A percentile compares a stretch with the other conserved stretches of the same genome.
These are phyloP conservation scores for Dasypolia templi DNA, from an alignment of 2,888 invertebrate species.

Conservation along the genomic window DNA sequence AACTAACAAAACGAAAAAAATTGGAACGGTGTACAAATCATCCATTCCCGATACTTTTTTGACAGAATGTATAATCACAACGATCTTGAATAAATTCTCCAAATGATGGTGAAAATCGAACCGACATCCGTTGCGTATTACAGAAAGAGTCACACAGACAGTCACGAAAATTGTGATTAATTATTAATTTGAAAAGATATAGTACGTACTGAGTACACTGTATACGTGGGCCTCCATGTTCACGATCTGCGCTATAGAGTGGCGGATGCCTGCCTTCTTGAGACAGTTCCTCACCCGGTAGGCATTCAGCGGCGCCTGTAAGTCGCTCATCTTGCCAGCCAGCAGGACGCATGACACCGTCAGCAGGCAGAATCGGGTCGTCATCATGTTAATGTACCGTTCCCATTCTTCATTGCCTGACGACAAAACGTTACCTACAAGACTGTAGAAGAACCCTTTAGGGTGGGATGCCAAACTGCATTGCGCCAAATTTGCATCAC, in stretches of 20 bases:
- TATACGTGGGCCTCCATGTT: constrained; percentile 73
- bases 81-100: too few species aligned
- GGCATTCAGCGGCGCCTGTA: constrained; percentile 59
- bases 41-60: too few species aligned
- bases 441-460: not conserved
- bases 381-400: constrained; percentile 56
- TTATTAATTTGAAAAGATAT: not conserved
- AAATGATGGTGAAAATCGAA: too few species aligned
- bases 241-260: constrained; percentile 68
- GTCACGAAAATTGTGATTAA: not conserved
- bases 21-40: too few species aligned
- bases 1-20: too few species aligned
- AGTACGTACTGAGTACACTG: constrained; percentile 69
- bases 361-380: constrained; percentile 64
- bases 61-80: too few species aligned
- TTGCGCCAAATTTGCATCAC: too few species aligned
- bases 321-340: constrained; percentile 75
- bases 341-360: constrained; percentile 75
- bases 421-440: not conserved
- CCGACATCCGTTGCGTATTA: not conserved
- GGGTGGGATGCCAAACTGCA: too few species aligned
- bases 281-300: constrained; percentile 65
- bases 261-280: constrained; percentile 55
- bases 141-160: not conserved
- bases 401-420: constrained; percentile 64